A percentile compares a stretch with the other conserved stretches of the same genome.
Evolutionary conservation across 1,140 invertebrate genomes (phyloP).

Genomic region (Ostrea denselamellosa): DNA sequence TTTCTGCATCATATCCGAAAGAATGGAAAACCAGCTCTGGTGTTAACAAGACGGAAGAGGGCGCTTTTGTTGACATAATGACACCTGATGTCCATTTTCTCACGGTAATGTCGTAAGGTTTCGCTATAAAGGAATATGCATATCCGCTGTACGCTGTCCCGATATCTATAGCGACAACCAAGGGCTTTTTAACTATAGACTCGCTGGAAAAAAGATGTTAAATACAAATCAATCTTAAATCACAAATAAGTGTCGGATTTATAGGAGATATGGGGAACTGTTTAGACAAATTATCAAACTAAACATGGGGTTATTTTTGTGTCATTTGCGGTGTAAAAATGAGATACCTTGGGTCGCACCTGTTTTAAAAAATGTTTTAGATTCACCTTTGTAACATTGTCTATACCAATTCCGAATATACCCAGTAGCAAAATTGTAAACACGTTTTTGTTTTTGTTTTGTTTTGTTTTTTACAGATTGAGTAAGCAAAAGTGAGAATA

Average conservation of each 20-base stretch:
- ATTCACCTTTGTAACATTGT: too few species aligned
- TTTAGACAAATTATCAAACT: too few species aligned
- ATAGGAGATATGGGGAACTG: too few species aligned
- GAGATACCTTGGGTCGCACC: too few species aligned
- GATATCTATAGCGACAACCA: constrained; percentile 20
- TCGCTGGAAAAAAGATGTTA: neutral
- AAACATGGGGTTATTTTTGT: too few species aligned
- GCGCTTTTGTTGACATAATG: constrained; percentile 11
- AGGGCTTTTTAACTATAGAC: neutral
- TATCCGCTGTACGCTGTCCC: constrained; percentile 37
- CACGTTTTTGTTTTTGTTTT: too few species aligned
- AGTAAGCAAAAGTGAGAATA: too few species aligned
- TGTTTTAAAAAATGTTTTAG: too few species aligned
- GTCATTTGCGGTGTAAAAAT: too few species aligned
- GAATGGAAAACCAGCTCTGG: neutral
- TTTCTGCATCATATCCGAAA: constrained; percentile 40
- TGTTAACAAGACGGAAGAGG: constrained; percentile 28
- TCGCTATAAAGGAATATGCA: constrained; percentile 2
- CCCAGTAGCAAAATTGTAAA: too few species aligned
- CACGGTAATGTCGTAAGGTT: neutral
- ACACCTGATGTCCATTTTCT: constrained; percentile 7
- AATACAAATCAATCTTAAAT: neutral
- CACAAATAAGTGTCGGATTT: neutral
- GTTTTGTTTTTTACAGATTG: too few species aligned
- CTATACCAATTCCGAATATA: too few species aligned